phyloP scores from a whole-genome alignment of 2,797 vertebrate species.

The Eospalax fontanierii region DNA sequence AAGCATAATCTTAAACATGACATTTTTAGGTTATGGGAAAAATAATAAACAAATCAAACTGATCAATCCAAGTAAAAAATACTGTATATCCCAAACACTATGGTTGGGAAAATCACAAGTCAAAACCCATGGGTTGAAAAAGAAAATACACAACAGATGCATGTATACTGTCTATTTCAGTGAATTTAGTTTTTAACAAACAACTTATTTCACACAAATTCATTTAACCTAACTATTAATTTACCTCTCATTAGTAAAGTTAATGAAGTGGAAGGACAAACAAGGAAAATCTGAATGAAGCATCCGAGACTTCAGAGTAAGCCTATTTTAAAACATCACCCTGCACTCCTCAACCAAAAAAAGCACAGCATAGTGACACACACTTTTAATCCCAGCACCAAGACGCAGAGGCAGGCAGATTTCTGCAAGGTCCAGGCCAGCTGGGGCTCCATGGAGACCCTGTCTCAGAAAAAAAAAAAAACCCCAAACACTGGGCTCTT shows the following conservation, averaged over 20 bases:
- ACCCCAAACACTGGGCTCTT: conserved; percentile 68
- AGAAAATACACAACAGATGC: not conserved
- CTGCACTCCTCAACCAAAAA: too few relatives aligned
- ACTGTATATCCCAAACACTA: not conserved
- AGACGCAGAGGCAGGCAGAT: too few relatives aligned
- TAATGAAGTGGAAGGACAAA: conserved; percentile 5
- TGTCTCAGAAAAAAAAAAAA: too few relatives aligned
- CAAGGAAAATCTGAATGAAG: conserved; percentile 58
- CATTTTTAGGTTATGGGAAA: not conserved
- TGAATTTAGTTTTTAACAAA: conserved; percentile 40
- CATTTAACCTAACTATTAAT: conserved; percentile 61
- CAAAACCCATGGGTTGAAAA: conserved; percentile 9
- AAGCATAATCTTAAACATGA: conserved; percentile 1
- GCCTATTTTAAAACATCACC: conserved; percentile 45
- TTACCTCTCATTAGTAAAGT: conserved; percentile 29
- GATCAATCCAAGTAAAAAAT: not conserved
- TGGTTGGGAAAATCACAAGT: conserved; percentile 4
- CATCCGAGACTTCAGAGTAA: conserved; percentile 37
- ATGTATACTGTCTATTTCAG: not conserved
- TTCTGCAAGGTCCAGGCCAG: too few relatives aligned
- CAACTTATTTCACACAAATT: conserved; percentile 52
- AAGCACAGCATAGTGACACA: too few relatives aligned
- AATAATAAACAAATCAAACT: conserved; percentile 35
- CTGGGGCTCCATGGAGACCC: too few relatives aligned
- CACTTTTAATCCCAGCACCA: too few relatives aligned